Evolutionary conservation across 64 coral and sea anemone species (phyloP), one percentile per base, ranked within the genome.

Genomic region (Catalaphyllia jardinei): DNA sequence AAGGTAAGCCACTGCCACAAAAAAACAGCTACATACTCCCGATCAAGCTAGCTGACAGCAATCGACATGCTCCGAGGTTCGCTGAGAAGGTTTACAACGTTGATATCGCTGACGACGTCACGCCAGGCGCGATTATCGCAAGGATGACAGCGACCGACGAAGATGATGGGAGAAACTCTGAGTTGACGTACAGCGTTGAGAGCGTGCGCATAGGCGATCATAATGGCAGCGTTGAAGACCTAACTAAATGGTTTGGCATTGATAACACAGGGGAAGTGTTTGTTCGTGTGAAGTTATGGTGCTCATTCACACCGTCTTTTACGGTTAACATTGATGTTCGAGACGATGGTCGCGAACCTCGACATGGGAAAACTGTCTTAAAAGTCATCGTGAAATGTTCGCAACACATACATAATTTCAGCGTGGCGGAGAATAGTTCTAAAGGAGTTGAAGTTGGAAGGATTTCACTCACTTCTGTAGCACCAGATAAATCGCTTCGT

Each of bases 221-320:
- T 8, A 92, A 87, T 15, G 60, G 84, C 57, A 86, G 57, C 25
- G 51, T 49, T 11, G 86, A 76, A 19, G 73, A 92, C 18, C 72
- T 65, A 59, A 4, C 24, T 30, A 87, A 75, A 38, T 92, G 75
- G 49, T 92, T 92, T 79, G 4, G 20, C 15, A 78, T 77, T 71
- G 83, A 87, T 72, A 67, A 8, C 16, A 87, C 61, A 4, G 95
- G 95, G 31, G 57, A 89, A 2, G 57, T 96, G 77, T 74, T 54
- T 20, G 75, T 96, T 19, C 29, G 87, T 29, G 74, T 82, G 17
- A 93, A 93, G 72, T 69, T 96, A 15, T 96, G 95, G 95, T 96
- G 95, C 51, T 61, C 72, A 4, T 96, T 96, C 57, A 88, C 95
- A 3, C 91, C 95, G 19, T 87, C 77, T 5, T 96, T 96, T 75